phyloP scores from a whole-genome alignment of 2,888 invertebrate species.

The Polydesmus complanatus region DNA sequence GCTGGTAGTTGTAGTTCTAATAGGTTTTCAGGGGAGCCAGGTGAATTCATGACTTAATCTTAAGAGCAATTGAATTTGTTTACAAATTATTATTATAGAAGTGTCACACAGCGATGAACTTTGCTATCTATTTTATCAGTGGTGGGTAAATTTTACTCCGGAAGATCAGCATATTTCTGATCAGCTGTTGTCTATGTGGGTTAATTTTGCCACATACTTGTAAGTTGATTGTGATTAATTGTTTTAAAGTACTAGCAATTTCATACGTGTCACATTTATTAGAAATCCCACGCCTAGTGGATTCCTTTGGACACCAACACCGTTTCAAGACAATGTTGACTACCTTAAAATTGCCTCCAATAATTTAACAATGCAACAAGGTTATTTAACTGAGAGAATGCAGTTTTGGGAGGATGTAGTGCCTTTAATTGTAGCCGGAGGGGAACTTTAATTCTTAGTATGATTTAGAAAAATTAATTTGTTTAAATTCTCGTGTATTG shows the following conservation, averaged over 20 bases:
- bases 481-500: too few species aligned
- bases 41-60: background rate
- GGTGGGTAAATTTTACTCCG: background rate
- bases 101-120: background rate
- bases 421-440: background rate
- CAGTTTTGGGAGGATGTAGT: conserved; percentile 7
- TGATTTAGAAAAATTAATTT: too few species aligned
- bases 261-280: too few species aligned
- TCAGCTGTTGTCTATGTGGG: conserved; percentile 2
- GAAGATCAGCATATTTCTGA: conserved; percentile 2
- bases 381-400: conserved; percentile 2
- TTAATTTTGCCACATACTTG: conserved; percentile 5
- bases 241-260: background rate
- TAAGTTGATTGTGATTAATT: background rate
- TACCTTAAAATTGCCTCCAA: background rate
- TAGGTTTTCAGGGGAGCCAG: background rate
- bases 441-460: too few species aligned
- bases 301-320: background rate
- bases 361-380: conserved; percentile 1
- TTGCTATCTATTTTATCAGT: background rate
- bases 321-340: background rate
- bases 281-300: conserved; percentile 10
- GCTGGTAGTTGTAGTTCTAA: background rate
- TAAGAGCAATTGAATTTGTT: background rate
- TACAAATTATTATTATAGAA: background rate